These are phyloP conservation scores for Morus bassanus DNA, from an alignment of 2,797 vertebrate genomes.

Conservation along the genomic window DNA sequence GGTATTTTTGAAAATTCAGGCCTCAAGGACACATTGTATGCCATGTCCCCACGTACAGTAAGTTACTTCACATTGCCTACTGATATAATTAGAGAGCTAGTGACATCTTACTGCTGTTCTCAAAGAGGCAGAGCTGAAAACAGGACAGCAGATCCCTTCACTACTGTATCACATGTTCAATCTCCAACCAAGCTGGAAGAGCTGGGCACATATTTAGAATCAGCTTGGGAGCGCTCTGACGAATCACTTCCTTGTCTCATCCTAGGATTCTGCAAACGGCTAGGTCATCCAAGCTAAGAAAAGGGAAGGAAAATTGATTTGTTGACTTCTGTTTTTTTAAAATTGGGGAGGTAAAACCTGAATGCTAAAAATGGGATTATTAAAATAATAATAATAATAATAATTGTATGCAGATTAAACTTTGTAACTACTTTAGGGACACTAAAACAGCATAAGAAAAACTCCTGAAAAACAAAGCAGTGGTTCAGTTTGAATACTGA, in stretches of 20 bases:
- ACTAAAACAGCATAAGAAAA: background rate
- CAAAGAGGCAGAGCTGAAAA: background rate
- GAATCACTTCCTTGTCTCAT: background rate
- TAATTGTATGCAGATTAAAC: background rate
- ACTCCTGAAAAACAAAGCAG: background rate
- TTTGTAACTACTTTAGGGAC: background rate
- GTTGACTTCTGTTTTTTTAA: background rate
- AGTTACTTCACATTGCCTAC: background rate
- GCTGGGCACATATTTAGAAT: background rate
- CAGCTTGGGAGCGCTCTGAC: background rate
- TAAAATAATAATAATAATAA: background rate
- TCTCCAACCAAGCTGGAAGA: background rate
- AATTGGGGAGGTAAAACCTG: background rate
- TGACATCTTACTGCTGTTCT: background rate
- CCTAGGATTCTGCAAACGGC: background rate
- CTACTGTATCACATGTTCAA: background rate
- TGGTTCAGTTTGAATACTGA: background rate
- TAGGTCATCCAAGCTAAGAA: background rate
- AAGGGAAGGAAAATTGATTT: background rate
- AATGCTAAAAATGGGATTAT: background rate
- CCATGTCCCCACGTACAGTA: background rate
- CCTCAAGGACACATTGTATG: accelerated
- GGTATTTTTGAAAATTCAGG: background rate
- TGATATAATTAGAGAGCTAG: background rate
- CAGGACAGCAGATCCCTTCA: background rate